A percentile compares a stretch with the other conserved stretches of the same genome.
Conservation (phyloP, 2,888 invertebrate species). For the Chaetoderma sp. region DNA sequence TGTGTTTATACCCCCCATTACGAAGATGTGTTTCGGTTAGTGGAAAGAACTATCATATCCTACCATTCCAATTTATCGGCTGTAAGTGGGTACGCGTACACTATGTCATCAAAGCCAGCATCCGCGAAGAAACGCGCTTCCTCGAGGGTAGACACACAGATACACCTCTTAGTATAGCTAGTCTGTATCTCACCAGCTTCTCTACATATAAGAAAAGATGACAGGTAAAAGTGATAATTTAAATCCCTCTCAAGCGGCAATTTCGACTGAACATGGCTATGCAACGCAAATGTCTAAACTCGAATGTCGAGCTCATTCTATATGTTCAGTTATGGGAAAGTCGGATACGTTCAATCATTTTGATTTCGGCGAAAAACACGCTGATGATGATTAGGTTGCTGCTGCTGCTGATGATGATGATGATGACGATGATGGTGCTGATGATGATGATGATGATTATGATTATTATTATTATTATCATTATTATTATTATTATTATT, state of each 20-base stretch:
- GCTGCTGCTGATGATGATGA: too few relatives aligned
- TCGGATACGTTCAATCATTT: too few relatives aligned
- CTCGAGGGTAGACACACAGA: conserved; percentile 64
- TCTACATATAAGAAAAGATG: conserved; percentile 40
- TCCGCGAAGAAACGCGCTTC: conserved; percentile 66
- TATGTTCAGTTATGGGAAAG: too few relatives aligned
- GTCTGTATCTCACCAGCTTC: conserved; percentile 63
- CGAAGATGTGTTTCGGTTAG: too few relatives aligned
- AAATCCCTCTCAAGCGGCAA: neutral
- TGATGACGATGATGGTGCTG: too few relatives aligned
- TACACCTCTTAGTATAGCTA: conserved; percentile 55
- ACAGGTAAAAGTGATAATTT: neutral
- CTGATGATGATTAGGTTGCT: too few relatives aligned
- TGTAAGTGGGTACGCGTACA: conserved; percentile 61
- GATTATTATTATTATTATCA: too few relatives aligned
- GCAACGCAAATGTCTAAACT: neutral
- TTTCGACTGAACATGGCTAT: neutral
- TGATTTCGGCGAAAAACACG: too few relatives aligned
- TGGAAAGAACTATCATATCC: too few relatives aligned
- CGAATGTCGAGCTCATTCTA: neutral
- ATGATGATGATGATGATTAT: too few relatives aligned
- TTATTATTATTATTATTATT: too few relatives aligned
- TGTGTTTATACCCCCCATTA: too few relatives aligned
- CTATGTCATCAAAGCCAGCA: conserved; percentile 68
- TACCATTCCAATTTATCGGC: conserved; percentile 54